Evolutionary conservation across 2,113 vertebrate genomes (phyloP), one percentile per base, ranked within the genome.

Genomic region (Calyptommatus sinebrachiatus): DNA sequence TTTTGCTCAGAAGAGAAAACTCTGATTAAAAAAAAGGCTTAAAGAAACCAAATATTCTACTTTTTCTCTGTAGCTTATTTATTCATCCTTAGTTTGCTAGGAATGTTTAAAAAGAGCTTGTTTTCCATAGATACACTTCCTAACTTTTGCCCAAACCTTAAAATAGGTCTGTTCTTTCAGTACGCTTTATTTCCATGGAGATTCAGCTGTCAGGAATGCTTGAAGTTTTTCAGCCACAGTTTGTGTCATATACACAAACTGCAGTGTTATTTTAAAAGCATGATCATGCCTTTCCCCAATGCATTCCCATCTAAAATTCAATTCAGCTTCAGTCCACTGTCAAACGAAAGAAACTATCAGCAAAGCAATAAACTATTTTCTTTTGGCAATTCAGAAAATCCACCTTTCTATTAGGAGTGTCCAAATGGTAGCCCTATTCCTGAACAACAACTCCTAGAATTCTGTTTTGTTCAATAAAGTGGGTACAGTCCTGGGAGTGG

Each of bases 101-200:
- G 7, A 85, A 48, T 84, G 84, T 74, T 87, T 45, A 85, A 87
- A 90, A 67, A n/a, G 21, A 61, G 84, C 84, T 78, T 50, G 78
- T 86, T 91, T 85, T 76, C 79, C 76, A 79, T 78, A 86, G 82
- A 83, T 78, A 81, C 82, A 83, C 86, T 86, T 82, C 78, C 77
- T 85, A 83, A 85, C 82, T 16, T 18, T 78, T 89, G 86, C 74
- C 84, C 89, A 80, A 10, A 78, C 79, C 92, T 89, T 92, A 93
- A 92, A 94, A 94, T 92, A 94, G 90, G 87, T 89, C 79, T 73
- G 88, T 83, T 88, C 80, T 90, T 75, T 77, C 77, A 5, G 60
- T 73, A 73, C 86, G 74, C 70, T 75, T 81, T 62, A 93, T 93
- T 92, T 92, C 94, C 92, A 93, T 93, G 94, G 93, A 93, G 89